These are phyloP conservation scores for Tigriopus japonicus DNA, from an alignment of 1,140 invertebrate genomes.

Conservation along the genomic window DNA sequence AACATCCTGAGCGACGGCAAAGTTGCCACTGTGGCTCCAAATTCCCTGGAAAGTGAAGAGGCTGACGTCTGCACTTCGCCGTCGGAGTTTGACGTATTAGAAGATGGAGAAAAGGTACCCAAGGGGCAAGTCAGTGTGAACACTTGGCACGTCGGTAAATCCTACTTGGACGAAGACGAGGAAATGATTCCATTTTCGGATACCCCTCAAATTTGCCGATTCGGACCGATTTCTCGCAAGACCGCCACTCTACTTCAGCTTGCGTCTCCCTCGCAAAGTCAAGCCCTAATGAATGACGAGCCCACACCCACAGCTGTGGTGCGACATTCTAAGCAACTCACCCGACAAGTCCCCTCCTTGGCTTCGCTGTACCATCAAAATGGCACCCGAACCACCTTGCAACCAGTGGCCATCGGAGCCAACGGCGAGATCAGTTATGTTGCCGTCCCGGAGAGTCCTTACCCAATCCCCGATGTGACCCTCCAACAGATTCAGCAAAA, in stretches of 20 bases:
- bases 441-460: not conserved
- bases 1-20: not conserved
- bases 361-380: conserved; percentile 5
- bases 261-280: conserved; percentile 1
- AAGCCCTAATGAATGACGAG: conserved; percentile 3
- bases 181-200: conserved; percentile 7
- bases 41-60: not conserved
- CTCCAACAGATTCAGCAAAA: not conserved
- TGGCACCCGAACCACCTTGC: not conserved
- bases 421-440: conserved; percentile 8
- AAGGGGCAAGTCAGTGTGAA: not conserved
- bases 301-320: conserved; percentile 3
- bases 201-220: conserved; percentile 1
- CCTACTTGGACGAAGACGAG: not conserved
- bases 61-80: not conserved
- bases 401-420: conserved; percentile 5
- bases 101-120: not conserved
- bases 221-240: conserved; percentile 3
- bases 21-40: not conserved
- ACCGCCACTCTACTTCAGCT: not conserved
- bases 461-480: not conserved
- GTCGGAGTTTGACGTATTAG: not conserved
- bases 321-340: conserved; percentile 1
- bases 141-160: not conserved
- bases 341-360: not conserved